Conservation (phyloP, 2,797 vertebrate genomes). For the Scarus forsteni region DNA sequence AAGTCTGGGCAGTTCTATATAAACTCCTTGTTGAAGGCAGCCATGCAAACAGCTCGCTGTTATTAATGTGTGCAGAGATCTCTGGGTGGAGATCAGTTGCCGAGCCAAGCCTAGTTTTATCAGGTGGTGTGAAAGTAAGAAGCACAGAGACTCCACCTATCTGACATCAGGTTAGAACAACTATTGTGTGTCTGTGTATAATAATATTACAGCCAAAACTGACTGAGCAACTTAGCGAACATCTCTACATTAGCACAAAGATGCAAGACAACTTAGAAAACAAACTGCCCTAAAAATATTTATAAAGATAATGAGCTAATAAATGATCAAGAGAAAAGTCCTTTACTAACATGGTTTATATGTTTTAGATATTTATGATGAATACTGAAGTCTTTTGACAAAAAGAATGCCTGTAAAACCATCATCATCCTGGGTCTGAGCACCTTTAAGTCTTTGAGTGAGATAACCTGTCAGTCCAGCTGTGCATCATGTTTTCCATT, state of each 20-base stretch:
- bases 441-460: constrained; percentile 11
- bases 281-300: not conserved
- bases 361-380: not conserved
- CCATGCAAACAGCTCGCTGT: not conserved
- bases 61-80: not conserved
- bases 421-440: not conserved
- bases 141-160: constrained; percentile 39
- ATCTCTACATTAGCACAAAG: not conserved
- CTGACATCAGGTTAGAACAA: constrained; percentile 1
- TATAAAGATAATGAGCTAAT: not conserved
- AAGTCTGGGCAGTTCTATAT: not conserved
- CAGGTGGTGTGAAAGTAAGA: constrained; percentile 26
- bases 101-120: constrained; percentile 47
- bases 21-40: not conserved
- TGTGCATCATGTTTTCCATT: not conserved
- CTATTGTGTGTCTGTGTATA: constrained; percentile 11
- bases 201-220: not conserved
- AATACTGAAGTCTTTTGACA: not conserved
- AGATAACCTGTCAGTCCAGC: constrained; percentile 38
- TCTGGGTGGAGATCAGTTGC: constrained; percentile 42
- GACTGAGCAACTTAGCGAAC: constrained; percentile 29
- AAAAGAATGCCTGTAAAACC: not conserved
- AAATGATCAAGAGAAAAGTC: no score
- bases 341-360: not conserved
- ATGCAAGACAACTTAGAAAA: not conserved